phyloP scores from a whole-genome alignment of 1,140 invertebrate genomes.

The Bombus confusus region DNA sequence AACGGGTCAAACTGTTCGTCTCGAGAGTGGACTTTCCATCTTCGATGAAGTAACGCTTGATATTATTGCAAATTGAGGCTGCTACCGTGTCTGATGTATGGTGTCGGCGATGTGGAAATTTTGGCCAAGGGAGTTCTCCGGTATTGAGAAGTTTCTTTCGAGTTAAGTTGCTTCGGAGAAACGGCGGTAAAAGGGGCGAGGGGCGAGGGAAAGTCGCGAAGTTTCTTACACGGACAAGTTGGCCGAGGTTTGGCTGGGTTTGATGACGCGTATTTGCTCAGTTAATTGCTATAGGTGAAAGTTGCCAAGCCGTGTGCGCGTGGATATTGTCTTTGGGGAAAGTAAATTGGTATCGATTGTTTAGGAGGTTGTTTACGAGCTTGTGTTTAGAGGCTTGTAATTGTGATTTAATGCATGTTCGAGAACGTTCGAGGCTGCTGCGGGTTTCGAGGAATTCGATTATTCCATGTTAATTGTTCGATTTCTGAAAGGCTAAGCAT shows the following conservation, averaged over 20 bases:
- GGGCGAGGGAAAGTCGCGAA: neutral
- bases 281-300: neutral
- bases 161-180: neutral
- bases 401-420: neutral
- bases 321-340: neutral
- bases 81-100: neutral
- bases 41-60: slow-evolving; percentile 3
- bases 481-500: no score
- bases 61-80: slow-evolving; percentile 13
- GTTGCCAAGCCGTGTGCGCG: neutral
- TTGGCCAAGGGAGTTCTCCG: neutral
- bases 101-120: neutral
- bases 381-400: neutral
- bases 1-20: slow-evolving; percentile 5
- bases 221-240: neutral
- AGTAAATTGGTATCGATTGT: neutral
- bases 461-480: no score
- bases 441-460: no score
- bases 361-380: neutral
- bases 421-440: no score
- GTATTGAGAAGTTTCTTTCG: neutral
- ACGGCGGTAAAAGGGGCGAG: neutral
- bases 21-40: slow-evolving; percentile 1
- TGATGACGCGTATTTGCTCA: neutral
- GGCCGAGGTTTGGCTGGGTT: neutral